Evolutionary conservation across 1,140 invertebrate genomes (phyloP), one percentile per base, ranked within the genome.

Genomic region (Scaptomyza graminum): DNA sequence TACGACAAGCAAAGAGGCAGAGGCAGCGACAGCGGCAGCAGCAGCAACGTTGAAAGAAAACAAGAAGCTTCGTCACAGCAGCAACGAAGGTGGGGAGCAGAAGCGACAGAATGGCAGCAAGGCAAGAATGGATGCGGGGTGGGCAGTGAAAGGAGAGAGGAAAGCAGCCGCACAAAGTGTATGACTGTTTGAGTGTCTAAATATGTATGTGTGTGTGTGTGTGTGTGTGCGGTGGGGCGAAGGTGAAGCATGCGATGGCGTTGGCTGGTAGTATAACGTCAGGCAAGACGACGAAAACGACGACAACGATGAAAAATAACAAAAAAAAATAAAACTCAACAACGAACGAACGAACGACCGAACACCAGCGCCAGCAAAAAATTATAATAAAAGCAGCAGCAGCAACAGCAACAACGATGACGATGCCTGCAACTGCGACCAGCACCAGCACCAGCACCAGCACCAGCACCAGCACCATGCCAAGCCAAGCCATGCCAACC

Each of bases 171-270:
- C 75, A 83, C 79, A 83, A 83, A 83, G 71, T 83, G 79, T 41
- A 55, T 49, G 71, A 69, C 65, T 73, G 70, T 68, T 73, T 62
- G 71, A 62, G 65, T 74, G 51, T 41, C 41, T 70, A 18, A 43
- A 49, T 49, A 18, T 52, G 51, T 72, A 62, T 52, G 16, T 61
- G 62, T 39, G 62, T 57, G 47, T 61, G 15, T 72, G 50, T 70
- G 13, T 66, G 46, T 61, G 62, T 69, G 80, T 84, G 54, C 75
- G 75, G 82, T 72, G 82, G 82, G 82, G 83, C 82, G 82, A 87
- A 87, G 82, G 82, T 87, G 82, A 87, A 88, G 76, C 81, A 84
- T 85, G 78, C 82, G 70, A 85, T 85, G 81, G 82, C 76, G 78
- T 72, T 81, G 67, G 57, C 67, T 81, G 68, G 13, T 13, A 41